Evolutionary conservation across 2,797 vertebrate genomes (phyloP).

Genomic region (Acipenser oxyrinchus): DNA sequence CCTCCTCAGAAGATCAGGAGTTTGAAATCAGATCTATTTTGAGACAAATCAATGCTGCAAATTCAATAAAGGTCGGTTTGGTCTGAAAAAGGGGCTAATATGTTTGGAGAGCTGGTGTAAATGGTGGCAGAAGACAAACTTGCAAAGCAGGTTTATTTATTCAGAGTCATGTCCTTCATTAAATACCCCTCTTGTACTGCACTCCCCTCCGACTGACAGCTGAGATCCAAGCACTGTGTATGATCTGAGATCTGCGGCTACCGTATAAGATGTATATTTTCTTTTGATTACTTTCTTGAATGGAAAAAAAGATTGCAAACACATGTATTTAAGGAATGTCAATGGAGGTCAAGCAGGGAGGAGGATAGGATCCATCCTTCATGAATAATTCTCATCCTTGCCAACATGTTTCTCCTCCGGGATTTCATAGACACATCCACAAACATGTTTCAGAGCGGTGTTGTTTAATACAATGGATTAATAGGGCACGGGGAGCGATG

Average conservation of each 20-base stretch:
- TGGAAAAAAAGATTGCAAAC: constrained; percentile 4
- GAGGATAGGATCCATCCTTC: background rate
- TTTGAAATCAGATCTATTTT: constrained; percentile 12
- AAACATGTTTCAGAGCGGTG: background rate
- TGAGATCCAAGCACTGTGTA: background rate
- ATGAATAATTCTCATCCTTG: constrained; percentile 8
- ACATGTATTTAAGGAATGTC: background rate
- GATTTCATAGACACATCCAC: background rate
- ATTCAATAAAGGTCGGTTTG: constrained; percentile 1
- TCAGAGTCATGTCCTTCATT: background rate
- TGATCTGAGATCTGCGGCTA: background rate
- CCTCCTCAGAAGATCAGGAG: background rate
- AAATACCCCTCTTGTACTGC: background rate
- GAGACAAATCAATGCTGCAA: constrained; percentile 8
- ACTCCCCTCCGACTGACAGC: background rate
- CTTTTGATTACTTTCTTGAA: background rate
- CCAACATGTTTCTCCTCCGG: background rate
- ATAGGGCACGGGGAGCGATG: constrained; percentile 4
- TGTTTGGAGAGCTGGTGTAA: background rate
- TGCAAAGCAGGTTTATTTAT: constrained; percentile 4
- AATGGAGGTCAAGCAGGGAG: constrained; percentile 9
- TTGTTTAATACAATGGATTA: background rate
- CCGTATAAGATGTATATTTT: background rate
- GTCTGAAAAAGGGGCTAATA: background rate
- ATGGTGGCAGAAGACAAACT: background rate